phyloP scores from a whole-genome alignment of 35 echinoderm and acorn worm genomes.

The Apostichopus californicus region DNA sequence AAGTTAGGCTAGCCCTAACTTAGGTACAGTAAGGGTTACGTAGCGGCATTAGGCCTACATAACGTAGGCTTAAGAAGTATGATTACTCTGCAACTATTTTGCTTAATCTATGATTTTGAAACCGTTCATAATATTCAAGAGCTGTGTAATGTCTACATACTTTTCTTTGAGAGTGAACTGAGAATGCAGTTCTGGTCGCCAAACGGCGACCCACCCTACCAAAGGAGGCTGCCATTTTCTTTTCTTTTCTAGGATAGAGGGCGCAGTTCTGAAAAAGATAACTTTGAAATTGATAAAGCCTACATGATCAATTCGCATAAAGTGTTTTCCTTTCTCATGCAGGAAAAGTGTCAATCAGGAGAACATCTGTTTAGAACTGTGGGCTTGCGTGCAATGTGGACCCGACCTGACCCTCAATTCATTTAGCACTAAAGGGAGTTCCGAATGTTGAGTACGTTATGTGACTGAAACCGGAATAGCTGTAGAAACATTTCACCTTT shows the following conservation, averaged over 20 bases:
- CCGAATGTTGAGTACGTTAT: no score
- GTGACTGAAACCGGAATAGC: no score
- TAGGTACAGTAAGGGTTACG: neutral
- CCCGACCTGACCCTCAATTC: no score
- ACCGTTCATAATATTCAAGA: neutral
- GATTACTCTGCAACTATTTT: no score
- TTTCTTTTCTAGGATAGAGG: neutral
- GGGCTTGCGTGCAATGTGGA: no score
- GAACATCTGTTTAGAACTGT: no score
- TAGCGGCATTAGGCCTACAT: neutral
- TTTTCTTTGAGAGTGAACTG: neutral
- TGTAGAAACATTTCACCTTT: no score
- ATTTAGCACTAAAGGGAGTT: no score
- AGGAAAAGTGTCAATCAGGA: no score
- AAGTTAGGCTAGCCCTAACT: neutral
- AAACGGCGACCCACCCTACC: neutral
- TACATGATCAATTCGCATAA: no score
- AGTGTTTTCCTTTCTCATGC: no score
- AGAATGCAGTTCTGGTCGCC: neutral
- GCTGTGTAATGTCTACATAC: neutral
- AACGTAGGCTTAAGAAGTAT: neutral
- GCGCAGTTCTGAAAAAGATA: neutral
- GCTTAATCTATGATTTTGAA: neutral
- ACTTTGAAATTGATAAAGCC: no score
- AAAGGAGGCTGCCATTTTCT: conserved; percentile 39